A percentile compares a stretch with the other conserved stretches of the same genome.
These are phyloP conservation scores for Sorex maritimensis DNA, from an alignment of 2,797 vertebrate species.

Conservation along the genomic window DNA sequence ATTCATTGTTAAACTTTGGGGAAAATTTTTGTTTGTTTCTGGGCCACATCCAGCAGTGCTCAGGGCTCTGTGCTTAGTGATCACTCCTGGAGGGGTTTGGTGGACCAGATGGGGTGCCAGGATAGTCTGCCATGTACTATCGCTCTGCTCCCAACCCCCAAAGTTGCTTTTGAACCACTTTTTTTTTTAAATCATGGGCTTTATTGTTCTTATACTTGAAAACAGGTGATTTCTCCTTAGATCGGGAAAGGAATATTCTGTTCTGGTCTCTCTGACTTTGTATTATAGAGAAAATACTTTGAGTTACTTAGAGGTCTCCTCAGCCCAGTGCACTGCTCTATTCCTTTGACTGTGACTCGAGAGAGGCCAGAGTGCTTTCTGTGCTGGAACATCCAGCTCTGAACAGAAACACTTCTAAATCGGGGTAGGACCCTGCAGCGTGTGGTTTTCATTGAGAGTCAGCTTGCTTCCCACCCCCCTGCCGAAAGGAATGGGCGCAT, in stretches of 20 bases:
- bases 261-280: background rate
- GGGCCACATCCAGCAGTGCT: no score
- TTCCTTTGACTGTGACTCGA: background rate
- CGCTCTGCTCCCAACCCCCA: no score
- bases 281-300: slow-evolving; percentile 49
- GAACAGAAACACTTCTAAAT: slow-evolving; percentile 28
- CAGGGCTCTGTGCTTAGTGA: no score
- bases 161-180: no score
- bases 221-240: background rate
- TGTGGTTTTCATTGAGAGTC: slow-evolving; percentile 41
- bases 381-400: background rate
- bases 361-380: slow-evolving; percentile 29
- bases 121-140: no score
- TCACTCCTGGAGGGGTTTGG: no score
- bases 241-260: background rate
- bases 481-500: background rate
- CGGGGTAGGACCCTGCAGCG: background rate
- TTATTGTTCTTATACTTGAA: slow-evolving; percentile 6
- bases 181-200: slow-evolving; percentile 18
- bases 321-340: background rate
- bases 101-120: no score
- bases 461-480: background rate
- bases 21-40: no score
- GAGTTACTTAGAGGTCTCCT: slow-evolving; percentile 39
- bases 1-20: no score